Evolutionary conservation across 2,113 vertebrate genomes (phyloP).

Genomic region (Sarotherodon lohbergeri): DNA sequence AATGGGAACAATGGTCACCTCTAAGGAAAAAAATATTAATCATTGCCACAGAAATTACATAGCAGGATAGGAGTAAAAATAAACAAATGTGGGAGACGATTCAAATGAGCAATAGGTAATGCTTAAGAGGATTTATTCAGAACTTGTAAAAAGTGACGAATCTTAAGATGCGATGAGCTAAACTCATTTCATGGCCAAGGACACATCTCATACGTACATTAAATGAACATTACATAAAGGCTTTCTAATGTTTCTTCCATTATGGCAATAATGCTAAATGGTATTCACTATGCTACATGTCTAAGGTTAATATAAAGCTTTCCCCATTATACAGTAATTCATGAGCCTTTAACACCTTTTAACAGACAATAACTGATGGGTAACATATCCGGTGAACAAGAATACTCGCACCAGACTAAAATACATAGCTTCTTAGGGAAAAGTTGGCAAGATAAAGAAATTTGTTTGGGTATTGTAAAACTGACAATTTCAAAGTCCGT

Average conservation of each 20-base stretch:
- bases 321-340: neutral
- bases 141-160: conserved; percentile 6
- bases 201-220: conserved; percentile 3
- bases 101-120: neutral
- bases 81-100: neutral
- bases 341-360: neutral
- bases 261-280: neutral
- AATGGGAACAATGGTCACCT: neutral
- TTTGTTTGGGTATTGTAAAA: neutral
- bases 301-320: neutral
- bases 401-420: neutral
- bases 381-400: neutral
- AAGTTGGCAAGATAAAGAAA: neutral
- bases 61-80: neutral
- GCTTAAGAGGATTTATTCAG: neutral
- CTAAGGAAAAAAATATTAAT: neutral
- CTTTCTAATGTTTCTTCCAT: conserved; percentile 13
- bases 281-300: neutral
- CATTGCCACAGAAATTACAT: neutral
- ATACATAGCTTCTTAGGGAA: neutral
- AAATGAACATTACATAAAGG: conserved; percentile 5
- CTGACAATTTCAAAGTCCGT: neutral
- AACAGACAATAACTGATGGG: neutral
- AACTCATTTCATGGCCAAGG: neutral
- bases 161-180: neutral